phyloP scores from a whole-genome alignment of 2,888 invertebrate genomes.

The Chironomus tentans region DNA sequence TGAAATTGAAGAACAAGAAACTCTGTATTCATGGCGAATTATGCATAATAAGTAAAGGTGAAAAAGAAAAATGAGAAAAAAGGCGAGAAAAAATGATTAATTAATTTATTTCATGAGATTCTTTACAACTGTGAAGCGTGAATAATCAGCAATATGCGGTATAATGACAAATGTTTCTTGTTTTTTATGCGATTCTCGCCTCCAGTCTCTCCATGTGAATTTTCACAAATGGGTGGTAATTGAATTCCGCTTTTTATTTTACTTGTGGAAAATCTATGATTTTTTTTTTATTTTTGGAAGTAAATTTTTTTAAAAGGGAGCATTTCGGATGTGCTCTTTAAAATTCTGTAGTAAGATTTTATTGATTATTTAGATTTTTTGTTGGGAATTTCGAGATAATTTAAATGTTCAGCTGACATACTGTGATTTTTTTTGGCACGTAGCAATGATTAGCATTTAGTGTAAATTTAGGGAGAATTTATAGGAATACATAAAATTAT shows the following conservation, averaged over 20 bases:
- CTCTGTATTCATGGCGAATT: background rate
- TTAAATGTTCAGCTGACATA: no score
- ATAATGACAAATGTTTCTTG: slow-evolving; percentile 12
- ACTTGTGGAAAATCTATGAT: no score
- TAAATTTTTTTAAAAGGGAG: no score
- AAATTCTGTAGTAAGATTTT: no score
- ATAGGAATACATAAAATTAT: no score
- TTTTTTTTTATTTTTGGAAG: no score
- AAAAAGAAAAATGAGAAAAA: background rate
- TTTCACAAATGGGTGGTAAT: background rate
- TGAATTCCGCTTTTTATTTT: background rate
- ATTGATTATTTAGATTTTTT: no score
- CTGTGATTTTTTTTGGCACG: no score
- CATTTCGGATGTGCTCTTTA: no score
- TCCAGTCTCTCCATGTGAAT: background rate
- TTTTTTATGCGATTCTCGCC: background rate
- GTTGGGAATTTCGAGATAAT: no score
- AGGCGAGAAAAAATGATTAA: slow-evolving; percentile 18
- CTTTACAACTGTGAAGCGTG: slow-evolving; percentile 4
- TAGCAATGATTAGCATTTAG: no score
- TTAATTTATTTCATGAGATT: slow-evolving; percentile 19
- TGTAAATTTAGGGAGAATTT: no score
- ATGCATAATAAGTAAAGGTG: background rate
- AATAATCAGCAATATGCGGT: slow-evolving; percentile 2
- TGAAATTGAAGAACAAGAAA: background rate